phyloP scores from a whole-genome alignment of 2,888 invertebrate genomes.

The Scaptodrosophila latifasciaeformis region DNA sequence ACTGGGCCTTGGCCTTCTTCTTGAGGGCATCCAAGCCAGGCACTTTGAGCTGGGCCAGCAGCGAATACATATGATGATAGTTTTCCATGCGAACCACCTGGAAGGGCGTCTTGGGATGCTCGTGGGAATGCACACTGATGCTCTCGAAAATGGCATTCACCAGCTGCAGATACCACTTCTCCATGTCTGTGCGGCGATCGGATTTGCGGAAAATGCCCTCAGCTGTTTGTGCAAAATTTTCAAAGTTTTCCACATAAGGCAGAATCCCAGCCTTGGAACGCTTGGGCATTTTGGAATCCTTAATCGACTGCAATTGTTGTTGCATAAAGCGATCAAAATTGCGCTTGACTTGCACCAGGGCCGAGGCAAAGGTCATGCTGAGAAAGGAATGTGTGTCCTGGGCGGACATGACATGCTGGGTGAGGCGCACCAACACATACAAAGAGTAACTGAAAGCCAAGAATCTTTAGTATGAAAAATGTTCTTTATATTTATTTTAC shows the following conservation, averaged over 20 bases:
- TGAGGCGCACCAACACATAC: constrained; percentile 92
- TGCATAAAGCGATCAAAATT: constrained; percentile 95
- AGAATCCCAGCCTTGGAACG: constrained; percentile 90
- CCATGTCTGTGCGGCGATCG: constrained; percentile 90
- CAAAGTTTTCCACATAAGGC: constrained; percentile 91
- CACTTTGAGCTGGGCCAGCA: constrained; percentile 92
- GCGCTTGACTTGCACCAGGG: constrained; percentile 90
- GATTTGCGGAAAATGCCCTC: constrained; percentile 92
- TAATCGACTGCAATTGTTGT: constrained; percentile 86
- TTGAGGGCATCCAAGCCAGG: constrained; percentile 89
- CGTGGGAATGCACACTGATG: constrained; percentile 84
- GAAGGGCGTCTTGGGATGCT: constrained; percentile 93
- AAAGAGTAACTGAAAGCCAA: constrained; percentile 85
- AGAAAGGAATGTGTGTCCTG: constrained; percentile 91
- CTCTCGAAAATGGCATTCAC: constrained; percentile 90
- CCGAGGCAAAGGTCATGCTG: constrained; percentile 90
- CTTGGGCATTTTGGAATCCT: constrained; percentile 82
- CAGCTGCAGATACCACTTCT: constrained; percentile 91
- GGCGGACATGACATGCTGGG: constrained; percentile 93
- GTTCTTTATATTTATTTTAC: constrained; percentile 67
- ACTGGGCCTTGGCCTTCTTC: constrained; percentile 92
- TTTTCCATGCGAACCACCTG: constrained; percentile 97
- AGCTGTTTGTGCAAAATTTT: constrained; percentile 89
- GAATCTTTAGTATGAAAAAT: neutral
- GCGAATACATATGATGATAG: constrained; percentile 93